phyloP scores from a whole-genome alignment of 2,888 invertebrate species.

The Synergus laeviventris region DNA sequence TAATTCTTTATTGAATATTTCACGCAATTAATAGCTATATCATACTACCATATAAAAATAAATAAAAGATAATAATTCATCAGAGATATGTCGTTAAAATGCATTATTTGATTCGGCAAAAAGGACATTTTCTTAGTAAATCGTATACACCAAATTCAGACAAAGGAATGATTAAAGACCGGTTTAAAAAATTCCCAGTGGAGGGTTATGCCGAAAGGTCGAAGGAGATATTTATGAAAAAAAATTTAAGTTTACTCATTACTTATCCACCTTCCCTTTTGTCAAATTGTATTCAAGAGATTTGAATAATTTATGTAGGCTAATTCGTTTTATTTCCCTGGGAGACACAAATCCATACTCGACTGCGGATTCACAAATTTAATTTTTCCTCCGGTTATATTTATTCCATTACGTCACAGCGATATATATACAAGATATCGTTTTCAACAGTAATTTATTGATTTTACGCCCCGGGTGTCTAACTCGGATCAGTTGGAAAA shows the following conservation, averaged over 20 bases:
- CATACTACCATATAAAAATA: neutral
- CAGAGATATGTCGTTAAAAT: neutral
- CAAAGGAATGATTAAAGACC: neutral
- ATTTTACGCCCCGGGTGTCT: neutral
- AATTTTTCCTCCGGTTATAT: neutral
- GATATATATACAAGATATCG: neutral
- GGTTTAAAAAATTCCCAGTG: neutral
- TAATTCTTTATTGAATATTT: neutral
- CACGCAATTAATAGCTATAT: neutral
- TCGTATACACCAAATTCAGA: neutral
- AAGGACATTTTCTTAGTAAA: slow-evolving; percentile 1
- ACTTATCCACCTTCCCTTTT: neutral
- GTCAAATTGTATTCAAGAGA: neutral
- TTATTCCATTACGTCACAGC: neutral
- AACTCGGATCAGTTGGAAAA: neutral
- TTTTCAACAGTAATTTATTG: neutral
- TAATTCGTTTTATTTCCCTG: neutral
- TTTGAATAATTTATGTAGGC: neutral
- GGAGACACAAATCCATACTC: neutral
- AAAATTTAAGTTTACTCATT: neutral
- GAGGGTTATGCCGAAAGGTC: neutral
- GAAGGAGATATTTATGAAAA: neutral
- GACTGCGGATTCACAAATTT: neutral
- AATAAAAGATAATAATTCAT: neutral
- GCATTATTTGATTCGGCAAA: neutral